A percentile compares a stretch with the other conserved stretches of the same genome.
These are phyloP conservation scores for Scleropages formosus DNA, from an alignment of 2,797 vertebrate species.

Conservation along the genomic window DNA sequence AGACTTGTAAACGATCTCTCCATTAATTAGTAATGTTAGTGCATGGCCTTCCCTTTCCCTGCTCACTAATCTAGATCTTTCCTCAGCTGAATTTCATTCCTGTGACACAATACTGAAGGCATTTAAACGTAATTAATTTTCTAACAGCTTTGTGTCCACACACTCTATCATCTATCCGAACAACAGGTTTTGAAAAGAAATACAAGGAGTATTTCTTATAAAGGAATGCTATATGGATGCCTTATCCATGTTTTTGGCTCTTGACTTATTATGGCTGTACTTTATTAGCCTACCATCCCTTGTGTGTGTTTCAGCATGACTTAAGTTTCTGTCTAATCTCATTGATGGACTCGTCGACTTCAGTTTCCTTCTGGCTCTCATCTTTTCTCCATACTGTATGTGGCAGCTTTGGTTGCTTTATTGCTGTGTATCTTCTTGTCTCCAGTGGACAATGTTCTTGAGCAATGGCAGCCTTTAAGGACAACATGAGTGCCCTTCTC, in stretches of 20 bases:
- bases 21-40: constrained; percentile 75
- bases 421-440: neutral
- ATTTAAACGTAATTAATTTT: neutral
- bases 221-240: no score
- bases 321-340: constrained; percentile 5
- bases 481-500: no score
- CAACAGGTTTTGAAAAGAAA: no score
- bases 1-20: constrained; percentile 57
- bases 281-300: neutral
- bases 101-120: neutral
- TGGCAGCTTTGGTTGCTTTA: neutral
- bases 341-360: constrained; percentile 12
- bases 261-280: no score
- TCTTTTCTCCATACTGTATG: neutral
- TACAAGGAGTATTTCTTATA: no score
- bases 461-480: no score
- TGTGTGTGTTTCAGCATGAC: constrained; percentile 3
- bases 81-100: constrained; percentile 3
- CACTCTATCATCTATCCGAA: no score
- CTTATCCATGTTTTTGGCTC: no score
- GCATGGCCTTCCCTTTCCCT: constrained; percentile 42
- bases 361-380: neutral
- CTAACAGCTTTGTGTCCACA: no score
- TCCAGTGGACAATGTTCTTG: no score
- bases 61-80: constrained; percentile 31